Evolutionary conservation across 2,797 vertebrate species (phyloP), one percentile per base, ranked within the genome.

Genomic region (Myripristis jacobus): DNA sequence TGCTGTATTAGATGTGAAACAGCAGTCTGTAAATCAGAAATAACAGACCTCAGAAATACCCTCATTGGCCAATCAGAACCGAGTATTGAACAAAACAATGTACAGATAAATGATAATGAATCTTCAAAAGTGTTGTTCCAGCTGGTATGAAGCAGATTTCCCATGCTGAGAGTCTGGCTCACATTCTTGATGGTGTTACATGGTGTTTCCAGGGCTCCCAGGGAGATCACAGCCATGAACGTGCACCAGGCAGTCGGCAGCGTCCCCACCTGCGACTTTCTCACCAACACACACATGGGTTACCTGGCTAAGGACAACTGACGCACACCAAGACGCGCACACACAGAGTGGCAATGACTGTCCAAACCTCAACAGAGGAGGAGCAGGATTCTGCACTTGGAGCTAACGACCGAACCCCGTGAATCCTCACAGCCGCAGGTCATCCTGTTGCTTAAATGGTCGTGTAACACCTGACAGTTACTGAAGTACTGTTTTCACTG

Each of bases 251-350:
- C 98, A 18, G 93, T 97, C 86, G 91, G 95, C 81, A 96, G 94
- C 88, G 94, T 97, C 91, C 96, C 98, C 66, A 95, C 95, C 84
- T 96, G 97, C 83, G 98, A 99, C 93, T 99, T 99, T 90, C 96
- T 99, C 80, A 97, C 97, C 75, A 99, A 98, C 92, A 91, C 94
- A 67, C 95, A 98, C 92, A 97, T 99, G 98, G 98, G 97, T 62
- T 93, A 94, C 83, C 70, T 96, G 87, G 86, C 92, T 22, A 95
- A 96, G 84, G 95, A 98, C 31, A 86, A 88, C 78, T 91, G 85
- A 89, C 56, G 38, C 46, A 1, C 15, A 11, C 6, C 4, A 47
- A 3, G 25, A 54, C 50, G 6, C 63, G 74, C 68, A 50, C 59
- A 22, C 16, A 18, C 46, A 31, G 9, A 70, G 60, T 55, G 15